Conservation (phyloP, 2,888 invertebrate species). For the Sphaeridia pumilis region DNA sequence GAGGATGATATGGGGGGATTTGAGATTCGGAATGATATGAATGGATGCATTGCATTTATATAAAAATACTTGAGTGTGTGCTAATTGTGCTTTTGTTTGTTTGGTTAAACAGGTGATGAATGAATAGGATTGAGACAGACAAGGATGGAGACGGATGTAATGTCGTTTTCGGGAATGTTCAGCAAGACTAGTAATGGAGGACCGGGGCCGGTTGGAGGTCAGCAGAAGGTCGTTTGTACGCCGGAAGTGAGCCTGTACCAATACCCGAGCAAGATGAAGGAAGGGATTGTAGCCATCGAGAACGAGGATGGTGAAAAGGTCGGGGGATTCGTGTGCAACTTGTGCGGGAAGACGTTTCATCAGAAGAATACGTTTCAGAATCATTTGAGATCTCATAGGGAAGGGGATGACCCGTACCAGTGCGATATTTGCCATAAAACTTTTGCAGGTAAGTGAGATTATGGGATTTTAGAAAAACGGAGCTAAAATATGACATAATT, state of each 20-base stretch:
- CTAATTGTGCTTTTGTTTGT: too few relatives aligned
- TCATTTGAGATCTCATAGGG: constrained; percentile 51
- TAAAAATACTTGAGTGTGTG: too few relatives aligned
- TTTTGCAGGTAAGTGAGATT: constrained; percentile 48
- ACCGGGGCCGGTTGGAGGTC: constrained; percentile 11
- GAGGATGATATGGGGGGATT: too few relatives aligned
- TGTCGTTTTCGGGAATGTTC: constrained; percentile 18
- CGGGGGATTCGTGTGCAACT: constrained; percentile 50
- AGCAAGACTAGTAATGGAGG: constrained; percentile 5
- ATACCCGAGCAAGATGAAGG: constrained; percentile 21
- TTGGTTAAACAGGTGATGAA: neutral
- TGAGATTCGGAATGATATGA: too few relatives aligned
- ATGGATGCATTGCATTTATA: too few relatives aligned
- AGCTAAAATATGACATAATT: neutral
- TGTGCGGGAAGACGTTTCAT: constrained; percentile 61
- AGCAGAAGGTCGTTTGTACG: constrained; percentile 36
- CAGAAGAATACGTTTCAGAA: constrained; percentile 65
- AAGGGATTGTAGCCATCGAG: neutral
- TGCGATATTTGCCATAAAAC: constrained; percentile 84
- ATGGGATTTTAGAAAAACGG: neutral
- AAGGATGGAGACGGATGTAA: constrained; percentile 10
- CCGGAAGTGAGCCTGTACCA: constrained; percentile 37
- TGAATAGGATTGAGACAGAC: neutral
- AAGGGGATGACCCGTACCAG: constrained; percentile 58
- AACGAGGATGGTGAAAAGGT: neutral